A percentile compares a stretch with the other conserved stretches of the same genome.
Evolutionary conservation across 64 coral and sea anemone genomes (phyloP).

Genomic region (Pachyseris speciosa): DNA sequence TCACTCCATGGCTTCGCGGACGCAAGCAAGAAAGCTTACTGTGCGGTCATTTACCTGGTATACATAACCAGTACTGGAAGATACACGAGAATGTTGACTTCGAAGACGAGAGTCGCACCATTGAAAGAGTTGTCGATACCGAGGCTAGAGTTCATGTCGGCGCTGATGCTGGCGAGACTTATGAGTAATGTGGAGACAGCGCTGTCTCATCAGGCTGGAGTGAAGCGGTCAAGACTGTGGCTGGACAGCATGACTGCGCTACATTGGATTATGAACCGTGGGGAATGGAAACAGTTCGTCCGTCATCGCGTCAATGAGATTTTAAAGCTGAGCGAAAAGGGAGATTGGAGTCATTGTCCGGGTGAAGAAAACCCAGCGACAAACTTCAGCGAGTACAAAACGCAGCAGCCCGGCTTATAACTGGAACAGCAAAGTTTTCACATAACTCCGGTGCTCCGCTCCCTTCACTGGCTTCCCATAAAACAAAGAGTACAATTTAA

Average conservation of each 20-base stretch:
- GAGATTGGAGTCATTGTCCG: background rate
- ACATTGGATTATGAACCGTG: constrained; percentile 2
- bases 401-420: no score
- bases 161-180: background rate
- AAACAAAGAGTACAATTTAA: no score
- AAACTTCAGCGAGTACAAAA: no score
- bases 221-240: background rate
- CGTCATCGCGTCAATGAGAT: background rate
- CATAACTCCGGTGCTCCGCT: no score
- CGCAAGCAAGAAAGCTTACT: constrained; percentile 10
- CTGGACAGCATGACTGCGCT: background rate
- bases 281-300: background rate
- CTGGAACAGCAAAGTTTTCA: no score
- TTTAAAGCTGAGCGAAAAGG: background rate
- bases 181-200: background rate
- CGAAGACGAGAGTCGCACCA: background rate
- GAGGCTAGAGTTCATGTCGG: background rate
- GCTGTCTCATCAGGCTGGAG: background rate
- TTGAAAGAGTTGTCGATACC: background rate
- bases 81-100: constrained; percentile 2
- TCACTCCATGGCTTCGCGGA: background rate
- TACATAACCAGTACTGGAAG: background rate
- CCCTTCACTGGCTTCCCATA: no score
- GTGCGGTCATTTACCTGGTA: constrained; percentile 10
- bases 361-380: background rate